Base-by-base conservation (phyloP, 1,140 invertebrate species). In the Phymorhynchus buccinoides region DNA sequence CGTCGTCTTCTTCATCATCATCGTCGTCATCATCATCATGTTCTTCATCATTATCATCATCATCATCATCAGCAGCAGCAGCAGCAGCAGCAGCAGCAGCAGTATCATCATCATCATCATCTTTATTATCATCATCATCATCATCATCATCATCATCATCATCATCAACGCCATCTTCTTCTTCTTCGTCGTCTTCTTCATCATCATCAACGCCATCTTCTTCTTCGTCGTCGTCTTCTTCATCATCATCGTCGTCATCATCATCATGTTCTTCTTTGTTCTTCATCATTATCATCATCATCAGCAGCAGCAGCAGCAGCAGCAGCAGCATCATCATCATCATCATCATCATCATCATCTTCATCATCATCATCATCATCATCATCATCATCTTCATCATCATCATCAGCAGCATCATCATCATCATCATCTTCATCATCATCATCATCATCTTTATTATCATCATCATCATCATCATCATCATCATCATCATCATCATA, bases 381-480 rank as follows among this genome's bases (percentile, higher is more conserved):
- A 32, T 77, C 73, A 32, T 77, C 73, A 32, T 32, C 73, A 77
- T 77, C 73, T 4, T 77, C 73, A 77, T 77, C 73, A 77, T 80
- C 78, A 80, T 62, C 56, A 62, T 62, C 56, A 62, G 56, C 56
- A 62, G 6, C 56, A 62, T 14, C 56, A 62, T 14, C 56, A 62
- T 7, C 56, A 62, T 7, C 56, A 62, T 14, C 56, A 62, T 7
- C 56, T 22, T 7, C 56, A 80, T 30, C 41, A 48, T 44, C 78
- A 1, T 80, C 73, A 32, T 77, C 78, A 9, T 80, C 78, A 3
- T 80, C 78, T 39, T 52, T 42, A 48, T 80, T 42, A n/a, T 80
- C 41, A 12, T 80, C 41, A 2, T 80, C 39, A 48, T 80, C 39
- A 48, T 80, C 78, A 35, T 80, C 78, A 12, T 80, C 78, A 80